Conservation (phyloP, 2,113 vertebrate species). For the Plecotus auritus region DNA sequence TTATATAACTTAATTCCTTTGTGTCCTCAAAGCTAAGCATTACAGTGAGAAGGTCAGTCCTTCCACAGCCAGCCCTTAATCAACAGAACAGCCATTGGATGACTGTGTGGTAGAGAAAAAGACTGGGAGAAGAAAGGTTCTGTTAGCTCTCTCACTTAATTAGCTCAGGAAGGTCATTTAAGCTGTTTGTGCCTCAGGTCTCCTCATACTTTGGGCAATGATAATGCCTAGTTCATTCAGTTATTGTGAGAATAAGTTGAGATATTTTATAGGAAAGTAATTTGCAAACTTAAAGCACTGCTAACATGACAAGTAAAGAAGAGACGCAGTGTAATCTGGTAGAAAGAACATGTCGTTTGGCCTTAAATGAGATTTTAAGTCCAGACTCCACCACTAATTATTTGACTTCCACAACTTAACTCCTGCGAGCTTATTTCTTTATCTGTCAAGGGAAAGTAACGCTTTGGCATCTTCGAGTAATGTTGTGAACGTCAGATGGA, state of each 20-base stretch:
- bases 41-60: not conserved
- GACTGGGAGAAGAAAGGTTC: conserved; percentile 25
- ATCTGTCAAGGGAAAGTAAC: not conserved
- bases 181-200: not conserved
- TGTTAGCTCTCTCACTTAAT: not conserved
- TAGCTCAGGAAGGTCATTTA: not conserved
- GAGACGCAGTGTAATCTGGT: not conserved
- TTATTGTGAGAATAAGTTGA: not conserved
- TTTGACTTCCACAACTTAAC: not conserved
- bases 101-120: not conserved
- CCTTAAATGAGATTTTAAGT: conserved; percentile 27
- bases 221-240: not conserved
- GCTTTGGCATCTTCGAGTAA: not conserved
- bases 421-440: not conserved
- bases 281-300: not conserved
- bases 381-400: not conserved
- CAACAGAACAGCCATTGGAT: not conserved
- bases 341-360: not conserved
- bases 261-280: not conserved
- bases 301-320: not conserved
- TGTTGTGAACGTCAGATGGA: not conserved
- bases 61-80: not conserved
- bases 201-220: not conserved
- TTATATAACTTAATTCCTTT: not conserved
- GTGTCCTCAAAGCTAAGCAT: not conserved